Evolutionary conservation across 2,888 invertebrate species (phyloP), one percentile per base, ranked within the genome.

Genomic region (Xestoiulus laeticollis): DNA sequence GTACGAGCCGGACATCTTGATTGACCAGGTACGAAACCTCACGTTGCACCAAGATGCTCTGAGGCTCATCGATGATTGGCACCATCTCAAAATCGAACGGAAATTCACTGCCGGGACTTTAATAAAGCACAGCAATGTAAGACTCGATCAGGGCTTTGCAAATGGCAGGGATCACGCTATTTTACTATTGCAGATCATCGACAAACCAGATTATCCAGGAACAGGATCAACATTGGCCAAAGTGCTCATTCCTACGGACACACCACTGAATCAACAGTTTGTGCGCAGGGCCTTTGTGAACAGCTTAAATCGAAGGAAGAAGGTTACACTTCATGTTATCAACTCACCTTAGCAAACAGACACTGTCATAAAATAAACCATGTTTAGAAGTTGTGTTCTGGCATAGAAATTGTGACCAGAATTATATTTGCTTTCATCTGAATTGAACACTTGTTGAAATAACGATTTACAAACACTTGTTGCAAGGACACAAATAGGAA

Each of bases 221-320:
- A 78, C 78, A 12, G 78, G 78, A 78, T 30, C 78, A 30, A 78
- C 78, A 14, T 26, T 78, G 78, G 78, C 78, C 14, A 78, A 78
- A 30, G 78, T 78, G 10, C 26, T 78, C 78, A 78, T 78, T 10
- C 78, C 78, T 30, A 78, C 78, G 14, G 78, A 78, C 30, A 30
- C 30, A 14, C 30, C 26, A 12, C 78, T 78, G 78, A 78, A 78
- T 26, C 14, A 14, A 30, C 78, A 78, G 78, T 78, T 78, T 16
- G 78, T 78, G 78, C 78, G 78, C 78, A 30, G 78, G 30, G 78
- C 78, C 78, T 14, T 78, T 26, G 78, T 78, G 26, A 78, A 78
- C 78, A 78, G 78, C 30, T 26, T 78, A 30, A 78, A 78, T 30
- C 78, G 78, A 26, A 78, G 78, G 78, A 14, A 78, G 78, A 78